Base-by-base conservation (phyloP, 2,888 invertebrate genomes). In the Tiliacea aurago region DNA sequence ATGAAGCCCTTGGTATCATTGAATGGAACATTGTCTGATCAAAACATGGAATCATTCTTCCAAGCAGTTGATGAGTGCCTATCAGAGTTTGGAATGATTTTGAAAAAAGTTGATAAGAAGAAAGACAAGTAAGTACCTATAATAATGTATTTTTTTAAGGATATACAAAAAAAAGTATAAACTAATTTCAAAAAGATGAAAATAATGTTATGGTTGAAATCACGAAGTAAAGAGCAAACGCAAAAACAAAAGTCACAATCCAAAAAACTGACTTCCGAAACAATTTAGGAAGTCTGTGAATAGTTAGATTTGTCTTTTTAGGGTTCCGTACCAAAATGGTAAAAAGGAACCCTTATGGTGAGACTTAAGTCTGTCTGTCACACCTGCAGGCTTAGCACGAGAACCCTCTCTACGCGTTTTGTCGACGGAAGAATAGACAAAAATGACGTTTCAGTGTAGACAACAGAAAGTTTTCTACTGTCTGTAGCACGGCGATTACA, bases 81-180 rank as follows among this genome's bases (percentile, higher is more conserved):
- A 84, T 94, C 97, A 28, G 95, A 97, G 66, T 98, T 98, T 91
- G 97, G 98, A 76, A 97, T 99, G 97, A 98, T 98, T 84, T 94
- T 99, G 79, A 98, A 98, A 89, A 99, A 99, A 93, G 97, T 98
- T 79, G 99, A 99, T 91, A 99, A 99, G 92, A 99, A 99, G 91
- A 98, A 98, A 90, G 98, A 98, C 91, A 97, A 95, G 96, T 96
- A 88, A 88, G 93, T 93, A 28, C 28, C 28, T 28, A 68, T 41
- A 65, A 68, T 20, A 53, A 75, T 72, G 56, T 55, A 4, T 41
- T 59, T 53, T 58, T 58, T 28, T 23, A 41, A 43, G 10, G 23
- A 28, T 41, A 41, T 2, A 5, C 45, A 18, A 9, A 18, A 55
- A 28, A 55, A 28, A 18, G 6, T 11, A 13, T 4, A 18, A 23